A percentile compares a stretch with the other conserved stretches of the same genome.
These are phyloP conservation scores for Boloria selene DNA, from an alignment of 2,888 invertebrate species.

Conservation along the genomic window DNA sequence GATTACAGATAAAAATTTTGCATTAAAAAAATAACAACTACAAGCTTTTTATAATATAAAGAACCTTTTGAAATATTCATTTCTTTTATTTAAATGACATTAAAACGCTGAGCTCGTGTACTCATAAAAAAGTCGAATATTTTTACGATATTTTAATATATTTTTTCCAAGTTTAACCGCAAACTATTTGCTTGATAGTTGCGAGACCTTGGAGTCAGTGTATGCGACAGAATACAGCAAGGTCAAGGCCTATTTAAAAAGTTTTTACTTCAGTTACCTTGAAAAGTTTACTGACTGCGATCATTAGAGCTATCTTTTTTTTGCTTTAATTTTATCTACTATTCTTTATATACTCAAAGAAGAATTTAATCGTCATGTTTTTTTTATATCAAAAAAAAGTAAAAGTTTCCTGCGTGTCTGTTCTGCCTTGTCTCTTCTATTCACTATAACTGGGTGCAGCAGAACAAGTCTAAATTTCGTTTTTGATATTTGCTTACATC, in stretches of 20 bases:
- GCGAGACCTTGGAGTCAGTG: constrained; percentile 21
- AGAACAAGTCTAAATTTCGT: constrained; percentile 83
- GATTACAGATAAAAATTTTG: background rate
- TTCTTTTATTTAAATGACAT: no score
- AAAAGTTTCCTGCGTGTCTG: constrained; percentile 67
- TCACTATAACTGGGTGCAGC: constrained; percentile 64
- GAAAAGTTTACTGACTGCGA: background rate
- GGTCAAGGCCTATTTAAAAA: constrained; percentile 26
- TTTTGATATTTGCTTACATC: constrained; percentile 81
- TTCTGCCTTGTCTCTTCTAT: constrained; percentile 68
- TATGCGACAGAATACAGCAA: constrained; percentile 25
- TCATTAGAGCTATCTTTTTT: constrained; percentile 3
- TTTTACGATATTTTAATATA: background rate
- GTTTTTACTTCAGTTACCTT: constrained; percentile 13
- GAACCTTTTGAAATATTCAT: no score
- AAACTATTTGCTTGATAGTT: constrained; percentile 13
- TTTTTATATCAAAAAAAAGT: constrained; percentile 15
- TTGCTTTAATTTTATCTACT: background rate
- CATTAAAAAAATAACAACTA: no score
- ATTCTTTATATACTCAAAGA: no score
- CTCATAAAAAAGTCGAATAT: background rate
- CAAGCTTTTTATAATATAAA: no score
- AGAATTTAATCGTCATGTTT: background rate
- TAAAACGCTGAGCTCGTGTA: background rate
- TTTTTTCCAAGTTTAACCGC: background rate